These are phyloP conservation scores for Melospiza melodia DNA, from an alignment of 2,113 vertebrate genomes.

Conservation along the genomic window DNA sequence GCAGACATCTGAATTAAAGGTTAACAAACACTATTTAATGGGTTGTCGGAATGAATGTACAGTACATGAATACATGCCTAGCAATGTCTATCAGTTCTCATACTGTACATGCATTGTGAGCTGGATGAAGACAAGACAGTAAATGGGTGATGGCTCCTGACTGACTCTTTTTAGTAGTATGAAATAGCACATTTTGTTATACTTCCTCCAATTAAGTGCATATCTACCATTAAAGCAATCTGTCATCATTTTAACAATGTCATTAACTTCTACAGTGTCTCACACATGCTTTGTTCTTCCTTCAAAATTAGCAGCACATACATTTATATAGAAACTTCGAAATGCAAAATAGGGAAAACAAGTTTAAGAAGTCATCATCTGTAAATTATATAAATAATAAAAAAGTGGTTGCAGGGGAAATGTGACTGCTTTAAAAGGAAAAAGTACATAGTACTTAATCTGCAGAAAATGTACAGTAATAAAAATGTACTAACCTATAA, in stretches of 20 bases:
- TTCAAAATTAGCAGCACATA: slow-evolving; percentile 74
- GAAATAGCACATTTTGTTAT: slow-evolving; percentile 74
- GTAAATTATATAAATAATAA: slow-evolving; percentile 74
- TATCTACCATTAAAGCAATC: slow-evolving; percentile 76
- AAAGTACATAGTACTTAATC: slow-evolving; percentile 64
- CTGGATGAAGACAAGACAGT: slow-evolving; percentile 43
- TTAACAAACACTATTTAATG: slow-evolving; percentile 80
- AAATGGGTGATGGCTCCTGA: slow-evolving; percentile 70
- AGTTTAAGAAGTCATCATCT: slow-evolving; percentile 68
- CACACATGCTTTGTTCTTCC: slow-evolving; percentile 70
- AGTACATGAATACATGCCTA: slow-evolving; percentile 68
- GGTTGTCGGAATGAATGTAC: slow-evolving; percentile 72
- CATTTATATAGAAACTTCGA: slow-evolving; percentile 66
- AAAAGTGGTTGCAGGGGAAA: slow-evolving; percentile 50
- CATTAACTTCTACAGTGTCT: slow-evolving; percentile 73
- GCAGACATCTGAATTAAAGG: slow-evolving; percentile 81
- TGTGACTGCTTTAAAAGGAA: slow-evolving; percentile 59
- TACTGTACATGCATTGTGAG: slow-evolving; percentile 51
- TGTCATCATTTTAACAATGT: slow-evolving; percentile 76
- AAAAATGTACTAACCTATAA: slow-evolving; percentile 74
- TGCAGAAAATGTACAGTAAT: slow-evolving; percentile 67
- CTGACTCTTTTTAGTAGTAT: slow-evolving; percentile 70
- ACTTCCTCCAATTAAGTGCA: slow-evolving; percentile 75
- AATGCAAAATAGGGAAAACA: slow-evolving; percentile 69
- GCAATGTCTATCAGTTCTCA: slow-evolving; percentile 56